phyloP scores from a whole-genome alignment of 2,888 invertebrate genomes.

The Drosophila quinaria region DNA sequence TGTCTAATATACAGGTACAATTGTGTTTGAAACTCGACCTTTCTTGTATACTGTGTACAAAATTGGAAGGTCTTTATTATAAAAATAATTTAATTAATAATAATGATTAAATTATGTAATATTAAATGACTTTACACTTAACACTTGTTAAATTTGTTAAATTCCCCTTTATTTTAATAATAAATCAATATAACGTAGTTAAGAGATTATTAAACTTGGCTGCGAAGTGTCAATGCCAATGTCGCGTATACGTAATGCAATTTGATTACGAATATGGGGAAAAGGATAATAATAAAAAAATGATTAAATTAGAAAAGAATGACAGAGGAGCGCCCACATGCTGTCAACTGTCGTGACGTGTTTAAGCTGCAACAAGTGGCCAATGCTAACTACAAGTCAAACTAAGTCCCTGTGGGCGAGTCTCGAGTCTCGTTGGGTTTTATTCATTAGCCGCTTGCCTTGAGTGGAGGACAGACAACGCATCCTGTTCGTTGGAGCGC shows the following conservation, averaged over 20 bases:
- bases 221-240: conserved; percentile 16
- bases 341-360: conserved; percentile 22
- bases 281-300: conserved; percentile 7
- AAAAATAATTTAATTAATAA: no score
- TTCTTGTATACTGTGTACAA: neutral
- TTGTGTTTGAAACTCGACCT: neutral
- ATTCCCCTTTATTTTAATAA: neutral
- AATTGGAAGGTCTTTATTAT: no score
- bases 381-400: conserved; percentile 59
- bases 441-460: conserved; percentile 25
- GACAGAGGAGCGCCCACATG: conserved; percentile 19
- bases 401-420: conserved; percentile 21
- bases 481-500: conserved; percentile 1
- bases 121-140: neutral
- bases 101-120: no score
- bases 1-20: no score
- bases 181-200: conserved; percentile 2
- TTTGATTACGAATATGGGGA: conserved; percentile 10
- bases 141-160: neutral
- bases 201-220: conserved; percentile 16
- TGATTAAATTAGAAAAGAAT: neutral
- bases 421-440: conserved; percentile 21
- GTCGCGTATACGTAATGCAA: conserved; percentile 32
- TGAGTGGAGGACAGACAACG: conserved; percentile 6
- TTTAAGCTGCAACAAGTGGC: conserved; percentile 49